Base-by-base conservation (phyloP, 2,888 invertebrate genomes). In the Cheilosia grossa region DNA sequence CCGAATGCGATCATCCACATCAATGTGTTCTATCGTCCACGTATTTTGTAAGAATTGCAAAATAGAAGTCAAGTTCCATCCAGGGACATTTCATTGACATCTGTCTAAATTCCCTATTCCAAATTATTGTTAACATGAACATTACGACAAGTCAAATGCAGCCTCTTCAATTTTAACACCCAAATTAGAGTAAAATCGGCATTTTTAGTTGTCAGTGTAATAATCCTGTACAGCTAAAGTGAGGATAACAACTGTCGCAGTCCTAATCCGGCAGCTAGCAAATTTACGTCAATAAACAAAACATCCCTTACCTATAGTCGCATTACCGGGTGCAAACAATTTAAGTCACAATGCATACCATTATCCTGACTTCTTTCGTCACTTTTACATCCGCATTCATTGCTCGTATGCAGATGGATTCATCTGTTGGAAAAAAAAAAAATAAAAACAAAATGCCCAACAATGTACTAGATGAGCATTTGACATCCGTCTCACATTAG, bases 311-410 rank as follows among this genome's bases (percentile, higher is more conserved):
- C 27, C 27, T 27, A 6, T 5, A 63, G 17, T 58, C 21, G 47
- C 63, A 47, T 82, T 73, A 69, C 37, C 63, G 47, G 79, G 67
- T 83, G 69, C 40, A 74, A 79, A 73, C 74, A 74, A 69, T 79
- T 69, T 58, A 63, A 73, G 37, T 21, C 73, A 83, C 73, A 69
- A 58, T 59, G 69, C 73, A 83, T 74, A 40, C 58, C 21, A 83
- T 83, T 83, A 79, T 79, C 82, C 73, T 63, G 67, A 67, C 56
- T 70, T 73, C 61, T 56, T 69, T 69, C 54, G 19, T 69, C 78
- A 73, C 73, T 61, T 61, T 44, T 40, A 49, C 69, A 70, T 63
- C 69, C 70, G 82, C 77, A 82, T 72, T 72, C 53, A 37, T 53
- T 59, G 54, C 72, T 66, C 33, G 37, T 78, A 78, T 82, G 78